phyloP scores from a whole-genome alignment of 2,113 vertebrate genomes.

The Paradoxurus hermaphroditus region DNA sequence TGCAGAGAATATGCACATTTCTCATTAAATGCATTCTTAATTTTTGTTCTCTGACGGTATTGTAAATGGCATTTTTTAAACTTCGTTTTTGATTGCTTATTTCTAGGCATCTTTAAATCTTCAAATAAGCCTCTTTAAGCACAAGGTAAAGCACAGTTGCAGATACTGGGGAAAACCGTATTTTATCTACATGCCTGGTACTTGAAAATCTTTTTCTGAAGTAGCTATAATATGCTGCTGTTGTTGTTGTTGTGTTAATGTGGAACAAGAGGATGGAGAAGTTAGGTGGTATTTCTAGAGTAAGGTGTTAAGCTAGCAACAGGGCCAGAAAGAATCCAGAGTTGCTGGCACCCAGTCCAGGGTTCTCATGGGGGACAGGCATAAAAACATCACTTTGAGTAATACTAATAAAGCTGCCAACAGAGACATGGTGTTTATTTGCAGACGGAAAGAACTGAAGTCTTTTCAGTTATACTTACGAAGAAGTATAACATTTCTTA shows the following conservation, averaged over 20 bases:
- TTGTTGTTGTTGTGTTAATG: background rate
- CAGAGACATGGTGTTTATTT: background rate
- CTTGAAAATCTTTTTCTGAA: background rate
- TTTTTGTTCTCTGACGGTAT: background rate
- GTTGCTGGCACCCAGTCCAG: background rate
- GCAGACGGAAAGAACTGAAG: background rate
- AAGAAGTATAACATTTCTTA: background rate
- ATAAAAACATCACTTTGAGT: constrained; percentile 1
- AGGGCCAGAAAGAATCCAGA: background rate
- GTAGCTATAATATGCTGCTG: background rate
- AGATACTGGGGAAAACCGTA: background rate
- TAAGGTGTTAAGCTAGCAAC: background rate
- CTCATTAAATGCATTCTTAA: background rate
- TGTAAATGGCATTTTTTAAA: background rate
- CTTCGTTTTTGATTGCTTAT: background rate
- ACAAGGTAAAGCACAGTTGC: background rate
- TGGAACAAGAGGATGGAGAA: background rate
- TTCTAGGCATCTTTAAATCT: background rate
- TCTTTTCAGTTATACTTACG: constrained; percentile 35
- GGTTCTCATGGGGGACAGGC: background rate
- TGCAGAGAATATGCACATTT: background rate
- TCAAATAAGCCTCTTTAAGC: background rate
- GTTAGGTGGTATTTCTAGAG: background rate
- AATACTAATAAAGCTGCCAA: background rate
- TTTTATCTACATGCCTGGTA: background rate